Percentiles rank a stretch among this genome's conserved stretches.
Conservation (phyloP, 2,888 invertebrate species). For the Oscheius sp. region DNA sequence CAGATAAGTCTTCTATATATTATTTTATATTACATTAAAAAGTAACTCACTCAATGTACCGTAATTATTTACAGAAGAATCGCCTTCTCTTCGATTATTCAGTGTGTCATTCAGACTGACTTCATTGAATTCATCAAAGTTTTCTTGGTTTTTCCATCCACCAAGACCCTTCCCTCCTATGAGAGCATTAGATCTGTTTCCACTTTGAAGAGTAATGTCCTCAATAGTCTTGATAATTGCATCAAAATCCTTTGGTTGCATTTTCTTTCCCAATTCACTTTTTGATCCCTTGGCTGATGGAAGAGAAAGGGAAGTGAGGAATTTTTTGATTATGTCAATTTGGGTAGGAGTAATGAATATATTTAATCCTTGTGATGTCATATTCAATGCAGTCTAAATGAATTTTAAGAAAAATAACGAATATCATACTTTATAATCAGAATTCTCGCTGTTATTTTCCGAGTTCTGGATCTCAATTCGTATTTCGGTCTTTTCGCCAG, state of each 20-base stretch:
- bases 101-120: conserved; percentile 24
- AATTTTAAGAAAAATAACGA: background rate
- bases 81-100: conserved; percentile 1
- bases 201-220: conserved; percentile 14
- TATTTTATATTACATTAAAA: background rate
- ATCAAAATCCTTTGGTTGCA: conserved; percentile 49
- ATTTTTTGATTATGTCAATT: conserved; percentile 47
- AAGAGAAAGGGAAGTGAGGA: conserved; percentile 16
- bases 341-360: conserved; percentile 55
- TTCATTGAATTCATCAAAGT: conserved; percentile 38
- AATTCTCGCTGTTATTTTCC: conserved; percentile 17
- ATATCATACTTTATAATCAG: background rate
- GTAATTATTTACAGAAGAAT: conserved; percentile 7
- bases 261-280: conserved; percentile 43
- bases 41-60: conserved; percentile 31
- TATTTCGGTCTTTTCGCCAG: conserved; percentile 41
- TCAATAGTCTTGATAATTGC: conserved; percentile 42
- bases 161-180: conserved; percentile 15
- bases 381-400: conserved; percentile 60
- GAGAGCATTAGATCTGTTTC: background rate
- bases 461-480: conserved; percentile 48
- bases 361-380: conserved; percentile 45
- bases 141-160: conserved; percentile 37
- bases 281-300: conserved; percentile 1
- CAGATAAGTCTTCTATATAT: conserved; percentile 6